Evolutionary conservation across 1,140 invertebrate genomes (phyloP).

Genomic region (Zeugodacus cucurbitae): DNA sequence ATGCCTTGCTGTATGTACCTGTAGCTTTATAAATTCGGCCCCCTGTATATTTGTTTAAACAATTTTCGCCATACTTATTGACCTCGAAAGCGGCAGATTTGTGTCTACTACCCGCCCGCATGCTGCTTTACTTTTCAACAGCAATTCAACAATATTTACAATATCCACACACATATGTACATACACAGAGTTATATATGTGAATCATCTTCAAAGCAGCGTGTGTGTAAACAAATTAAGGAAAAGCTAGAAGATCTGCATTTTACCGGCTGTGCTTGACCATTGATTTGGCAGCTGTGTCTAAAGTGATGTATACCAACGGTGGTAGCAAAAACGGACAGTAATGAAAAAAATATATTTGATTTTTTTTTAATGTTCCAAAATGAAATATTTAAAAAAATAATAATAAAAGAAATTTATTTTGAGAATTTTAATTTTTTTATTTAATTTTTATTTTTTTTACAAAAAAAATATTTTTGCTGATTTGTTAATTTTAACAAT

Average conservation of each 20-base stretch:
- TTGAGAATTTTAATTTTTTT: neutral
- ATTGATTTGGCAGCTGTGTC: neutral
- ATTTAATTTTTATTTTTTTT: neutral
- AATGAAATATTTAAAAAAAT: neutral
- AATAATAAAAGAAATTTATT: neutral
- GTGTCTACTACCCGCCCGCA: neutral
- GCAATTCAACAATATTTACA: conserved; percentile 2
- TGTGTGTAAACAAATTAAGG: neutral
- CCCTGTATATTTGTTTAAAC: conserved; percentile 29
- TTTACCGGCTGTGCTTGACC: neutral
- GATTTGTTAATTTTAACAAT: too few species aligned
- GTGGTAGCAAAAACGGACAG: neutral
- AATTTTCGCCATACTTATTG: conserved; percentile 29
- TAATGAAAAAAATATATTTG: neutral
- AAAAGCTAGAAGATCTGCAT: neutral
- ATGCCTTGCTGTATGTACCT: neutral
- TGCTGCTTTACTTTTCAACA: neutral
- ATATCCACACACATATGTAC: neutral
- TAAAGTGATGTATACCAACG: neutral
- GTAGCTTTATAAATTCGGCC: neutral
- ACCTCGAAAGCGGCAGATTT: neutral
- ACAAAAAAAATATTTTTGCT: too few species aligned
- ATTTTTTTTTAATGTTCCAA: conserved; percentile 7
- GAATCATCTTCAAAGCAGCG: neutral
- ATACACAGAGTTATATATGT: neutral